Base-by-base conservation (phyloP, 2,797 vertebrate genomes). In the Pipistrellus pipistrellus region DNA sequence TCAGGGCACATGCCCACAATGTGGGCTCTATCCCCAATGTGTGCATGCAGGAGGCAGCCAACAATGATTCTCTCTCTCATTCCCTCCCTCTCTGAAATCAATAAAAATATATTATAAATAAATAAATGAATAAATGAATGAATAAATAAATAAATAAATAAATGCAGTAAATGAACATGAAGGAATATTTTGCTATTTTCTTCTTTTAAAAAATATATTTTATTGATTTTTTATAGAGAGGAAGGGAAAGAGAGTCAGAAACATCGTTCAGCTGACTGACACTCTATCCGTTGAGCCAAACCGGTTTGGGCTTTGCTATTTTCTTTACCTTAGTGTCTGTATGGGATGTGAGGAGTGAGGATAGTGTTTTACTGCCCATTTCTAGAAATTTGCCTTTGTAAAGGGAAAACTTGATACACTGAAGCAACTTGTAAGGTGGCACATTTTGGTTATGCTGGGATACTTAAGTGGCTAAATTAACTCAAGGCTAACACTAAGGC, bases 401-500 rank as follows among this genome's bases (percentile, higher is more conserved):
- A 15, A 15, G 18, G 38, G 25, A 80, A 77, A 41, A 8, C 23
- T 66, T n/a, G 38, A 21, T 13, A 35, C 25, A 68, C 18, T 10
- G 44, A 68, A 25, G 25, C 18, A 81, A 20, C 27, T 86, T 94
- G 75, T 38, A n/a, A 86, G 72, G 62, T 38, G n/a, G 41, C 3
- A 64, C 0, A 8, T 48, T 84, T 71, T 62, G n/a, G 35, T 85
- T 62, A 25, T 30, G 53, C 69, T 86, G 55, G 41, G 69, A 71
- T 41, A 76, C 35, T 32, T 89, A 53, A 88, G 20, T 71, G 87
- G 38, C 38, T 55, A 55, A 77, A 69, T 93, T 57, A 93, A 94
- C 44, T 78, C 68, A 88, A 71, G 17, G 53, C 73, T 93, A 62
- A 90, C 93, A 69, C 7, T 72, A 64, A 55, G 15, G 11, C 72